Evolutionary conservation across 2,797 vertebrate species (phyloP), one percentile per base, ranked within the genome.

Genomic region (Brachyrhaphis roseni): DNA sequence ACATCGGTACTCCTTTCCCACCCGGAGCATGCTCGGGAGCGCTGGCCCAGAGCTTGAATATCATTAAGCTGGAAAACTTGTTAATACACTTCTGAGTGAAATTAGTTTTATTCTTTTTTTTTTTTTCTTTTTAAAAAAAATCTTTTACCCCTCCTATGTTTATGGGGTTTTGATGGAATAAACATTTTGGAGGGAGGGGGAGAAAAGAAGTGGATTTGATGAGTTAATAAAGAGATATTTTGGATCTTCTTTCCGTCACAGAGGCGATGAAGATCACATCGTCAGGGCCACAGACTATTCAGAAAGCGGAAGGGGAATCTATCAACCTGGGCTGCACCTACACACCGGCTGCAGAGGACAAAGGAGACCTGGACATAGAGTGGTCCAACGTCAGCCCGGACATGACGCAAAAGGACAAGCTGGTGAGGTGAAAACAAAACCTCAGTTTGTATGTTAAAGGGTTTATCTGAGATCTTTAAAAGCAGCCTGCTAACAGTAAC

Each of bases 301-400:
- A 97, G 68, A 93, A 94, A 79, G 94, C 96, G 0, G 90, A 92
- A 81, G 96, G 97, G 0, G 92, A 95, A 26, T 92, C 91, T 0
- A 95, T 97, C 55, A 94, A 47, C 8, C 85, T 99, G 80, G 95
- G 93, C 3, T 99, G 98, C 87, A 97, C 96, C 31, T 99, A 95
- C 64, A 91, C 87, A 0, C 84, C 95, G 0, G 93, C 78, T 10
- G 20, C 94, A 0, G 45, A 87, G 26, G 98, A 98, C 87, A 93
- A 86, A 0, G 98, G 98, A 31, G 95, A 95, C 0, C 90, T 98
- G 88, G 98, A 98, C 82, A 97, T 98, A 0, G 97, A 98, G 78
- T 99, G 98, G 98, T 95, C 90, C 91, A 94, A 94, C 64, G 85
- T 98, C 91, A 96, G 94, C 8, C 96, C 97, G 0, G 97, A 98